Percentiles rank a stretch among this genome's conserved stretches.
Evolutionary conservation across 2,113 vertebrate species (phyloP).

Genomic region (Gracilinanus agilis): DNA sequence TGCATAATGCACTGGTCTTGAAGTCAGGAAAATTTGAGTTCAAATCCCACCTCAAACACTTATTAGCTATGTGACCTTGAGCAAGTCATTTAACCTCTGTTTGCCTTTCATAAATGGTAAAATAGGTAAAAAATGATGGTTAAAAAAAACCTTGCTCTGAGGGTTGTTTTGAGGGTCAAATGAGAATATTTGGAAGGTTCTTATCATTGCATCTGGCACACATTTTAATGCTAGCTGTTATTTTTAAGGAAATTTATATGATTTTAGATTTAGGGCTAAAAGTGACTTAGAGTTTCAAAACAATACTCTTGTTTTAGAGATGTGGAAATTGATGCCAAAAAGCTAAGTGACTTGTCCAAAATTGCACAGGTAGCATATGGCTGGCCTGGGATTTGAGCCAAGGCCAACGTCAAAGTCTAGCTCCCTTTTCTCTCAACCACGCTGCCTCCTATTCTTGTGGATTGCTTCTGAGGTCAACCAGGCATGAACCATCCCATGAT

Average conservation of each 20-base stretch:
- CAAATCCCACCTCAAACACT: not conserved
- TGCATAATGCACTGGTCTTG: not conserved
- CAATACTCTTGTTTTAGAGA: not conserved
- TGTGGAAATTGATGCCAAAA: not conserved
- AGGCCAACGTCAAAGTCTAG: not conserved
- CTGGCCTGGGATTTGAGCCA: not conserved
- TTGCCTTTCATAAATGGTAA: not conserved
- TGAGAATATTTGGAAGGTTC: not conserved
- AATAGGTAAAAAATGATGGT: not conserved
- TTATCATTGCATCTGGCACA: not conserved
- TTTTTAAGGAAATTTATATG: not conserved
- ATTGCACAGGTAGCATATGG: too few relatives aligned
- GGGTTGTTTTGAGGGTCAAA: not conserved
- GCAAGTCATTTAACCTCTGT: not conserved
- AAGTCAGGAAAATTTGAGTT: not conserved
- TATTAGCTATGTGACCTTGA: too few relatives aligned
- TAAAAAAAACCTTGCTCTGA: too few relatives aligned
- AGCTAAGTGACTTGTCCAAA: too few relatives aligned
- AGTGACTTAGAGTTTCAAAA: not conserved
- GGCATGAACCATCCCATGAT: not conserved
- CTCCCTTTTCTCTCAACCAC: not conserved
- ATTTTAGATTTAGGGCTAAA: not conserved
- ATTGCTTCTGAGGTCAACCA: not conserved
- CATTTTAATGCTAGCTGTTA: not conserved
- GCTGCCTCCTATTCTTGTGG: not conserved